A percentile compares a stretch with the other conserved stretches of the same genome.
phyloP scores from a whole-genome alignment of 92 coral and sea anemone genomes.

The Porites lobata region DNA sequence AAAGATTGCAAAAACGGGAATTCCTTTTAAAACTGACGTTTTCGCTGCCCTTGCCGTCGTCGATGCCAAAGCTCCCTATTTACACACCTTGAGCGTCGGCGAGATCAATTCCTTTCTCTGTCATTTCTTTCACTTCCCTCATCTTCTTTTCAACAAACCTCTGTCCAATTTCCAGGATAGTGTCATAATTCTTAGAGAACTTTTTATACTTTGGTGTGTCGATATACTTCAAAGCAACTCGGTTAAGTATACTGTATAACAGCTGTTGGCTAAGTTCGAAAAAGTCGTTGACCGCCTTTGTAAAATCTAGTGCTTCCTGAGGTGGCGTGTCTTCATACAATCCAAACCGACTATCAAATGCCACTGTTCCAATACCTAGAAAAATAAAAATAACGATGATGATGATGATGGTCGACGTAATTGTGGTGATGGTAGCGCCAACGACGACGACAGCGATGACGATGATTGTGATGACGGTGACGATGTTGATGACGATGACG shows the following conservation, averaged over 20 bases:
- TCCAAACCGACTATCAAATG: conserved; percentile 4
- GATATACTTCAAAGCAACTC: not conserved
- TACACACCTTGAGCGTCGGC: conserved; percentile 1
- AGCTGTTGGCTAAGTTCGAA: conserved; percentile 44
- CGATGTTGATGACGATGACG: too few relatives aligned
- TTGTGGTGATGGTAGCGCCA: too few relatives aligned
- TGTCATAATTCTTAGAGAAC: conserved; percentile 44
- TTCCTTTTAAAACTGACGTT: too few relatives aligned
- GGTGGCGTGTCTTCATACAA: conserved; percentile 39
- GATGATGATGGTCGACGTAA: too few relatives aligned
- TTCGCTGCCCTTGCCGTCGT: too few relatives aligned
- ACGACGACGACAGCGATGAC: too few relatives aligned
- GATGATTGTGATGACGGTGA: too few relatives aligned
- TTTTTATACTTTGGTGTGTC: conserved; percentile 47
- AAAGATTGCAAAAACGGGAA: too few relatives aligned
- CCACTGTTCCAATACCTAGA: conserved; percentile 49
- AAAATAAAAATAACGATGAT: too few relatives aligned
- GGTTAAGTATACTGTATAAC: conserved; percentile 31
- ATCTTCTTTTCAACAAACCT: conserved; percentile 50
- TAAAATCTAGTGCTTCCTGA: conserved; percentile 43
- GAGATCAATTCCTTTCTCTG: conserved; percentile 11
- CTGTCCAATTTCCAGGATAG: conserved; percentile 44
- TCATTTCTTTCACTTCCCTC: conserved; percentile 44
- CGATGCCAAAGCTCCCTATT: too few relatives aligned
- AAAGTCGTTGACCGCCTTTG: conserved; percentile 41